These are phyloP conservation scores for Pandemis cinnamomeana DNA, from an alignment of 2,888 invertebrate genomes.

Conservation along the genomic window DNA sequence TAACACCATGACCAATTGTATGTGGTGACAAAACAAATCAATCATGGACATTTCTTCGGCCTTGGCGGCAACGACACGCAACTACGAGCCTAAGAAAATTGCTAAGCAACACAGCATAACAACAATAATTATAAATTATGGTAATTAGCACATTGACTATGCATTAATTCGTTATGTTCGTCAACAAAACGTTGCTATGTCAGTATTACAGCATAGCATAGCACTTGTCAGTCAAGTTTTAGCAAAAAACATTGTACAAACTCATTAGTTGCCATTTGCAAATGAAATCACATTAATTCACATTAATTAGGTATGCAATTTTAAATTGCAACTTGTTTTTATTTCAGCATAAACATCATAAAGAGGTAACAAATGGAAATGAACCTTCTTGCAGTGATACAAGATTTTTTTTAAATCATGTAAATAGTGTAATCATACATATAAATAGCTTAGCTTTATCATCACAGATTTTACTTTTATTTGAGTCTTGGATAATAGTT, in stretches of 20 bases:
- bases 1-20: too few relatives aligned
- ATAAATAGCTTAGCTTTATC: not conserved
- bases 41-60: too few relatives aligned
- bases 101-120: not conserved
- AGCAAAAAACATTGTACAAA: slow-evolving; percentile 21
- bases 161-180: not conserved
- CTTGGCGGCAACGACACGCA: too few relatives aligned
- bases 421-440: not conserved
- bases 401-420: not conserved
- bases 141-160: slow-evolving; percentile 25
- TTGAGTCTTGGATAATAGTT: not conserved
- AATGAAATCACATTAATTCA: slow-evolving; percentile 26
- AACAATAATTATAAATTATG: not conserved
- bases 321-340: slow-evolving; percentile 8
- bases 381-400: not conserved
- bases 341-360: not conserved
- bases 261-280: slow-evolving; percentile 8
- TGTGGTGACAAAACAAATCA: too few relatives aligned
- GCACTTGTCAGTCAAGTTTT: not conserved
- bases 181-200: not conserved
- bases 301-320: slow-evolving; percentile 17
- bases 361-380: not conserved
- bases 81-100: too few relatives aligned
- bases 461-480: not conserved
- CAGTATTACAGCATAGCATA: slow-evolving; percentile 12